Conservation (phyloP, 2,113 vertebrate species). For the Ctenodactylus gundi region DNA sequence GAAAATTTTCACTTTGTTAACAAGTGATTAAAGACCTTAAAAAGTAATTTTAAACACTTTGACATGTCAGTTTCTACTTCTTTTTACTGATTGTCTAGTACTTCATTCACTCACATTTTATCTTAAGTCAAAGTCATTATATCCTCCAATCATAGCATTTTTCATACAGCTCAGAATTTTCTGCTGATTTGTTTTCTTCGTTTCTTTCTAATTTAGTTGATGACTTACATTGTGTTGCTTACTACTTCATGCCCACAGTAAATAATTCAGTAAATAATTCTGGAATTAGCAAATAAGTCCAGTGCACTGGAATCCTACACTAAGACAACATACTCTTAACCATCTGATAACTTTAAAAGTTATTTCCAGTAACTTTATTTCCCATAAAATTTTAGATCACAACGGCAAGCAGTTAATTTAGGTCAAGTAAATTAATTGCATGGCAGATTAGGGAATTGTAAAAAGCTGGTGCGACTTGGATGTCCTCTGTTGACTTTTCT, state of each 20-base stretch:
- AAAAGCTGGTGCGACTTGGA: neutral
- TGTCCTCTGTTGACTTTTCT: neutral
- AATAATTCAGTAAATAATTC: neutral
- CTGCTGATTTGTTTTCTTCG: neutral
- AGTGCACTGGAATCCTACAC: neutral
- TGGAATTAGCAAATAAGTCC: neutral
- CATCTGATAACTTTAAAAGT: neutral
- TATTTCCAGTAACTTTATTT: neutral
- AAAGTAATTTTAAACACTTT: neutral
- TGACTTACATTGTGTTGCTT: neutral
- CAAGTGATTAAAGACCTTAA: neutral
- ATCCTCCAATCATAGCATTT: neutral
- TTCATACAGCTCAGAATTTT: neutral
- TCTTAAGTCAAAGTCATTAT: neutral
- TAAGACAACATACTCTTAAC: neutral
- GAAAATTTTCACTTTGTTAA: neutral
- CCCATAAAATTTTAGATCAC: neutral
- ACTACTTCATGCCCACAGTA: neutral
- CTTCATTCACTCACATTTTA: neutral
- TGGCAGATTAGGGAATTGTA: neutral
- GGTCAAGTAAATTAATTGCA: neutral
- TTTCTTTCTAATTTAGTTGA: neutral
- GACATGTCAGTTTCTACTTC: neutral
- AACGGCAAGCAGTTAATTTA: neutral
- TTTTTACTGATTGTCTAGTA: neutral